Evolutionary conservation across 1,140 invertebrate species (phyloP).

Genomic region (Apis laboriosa): DNA sequence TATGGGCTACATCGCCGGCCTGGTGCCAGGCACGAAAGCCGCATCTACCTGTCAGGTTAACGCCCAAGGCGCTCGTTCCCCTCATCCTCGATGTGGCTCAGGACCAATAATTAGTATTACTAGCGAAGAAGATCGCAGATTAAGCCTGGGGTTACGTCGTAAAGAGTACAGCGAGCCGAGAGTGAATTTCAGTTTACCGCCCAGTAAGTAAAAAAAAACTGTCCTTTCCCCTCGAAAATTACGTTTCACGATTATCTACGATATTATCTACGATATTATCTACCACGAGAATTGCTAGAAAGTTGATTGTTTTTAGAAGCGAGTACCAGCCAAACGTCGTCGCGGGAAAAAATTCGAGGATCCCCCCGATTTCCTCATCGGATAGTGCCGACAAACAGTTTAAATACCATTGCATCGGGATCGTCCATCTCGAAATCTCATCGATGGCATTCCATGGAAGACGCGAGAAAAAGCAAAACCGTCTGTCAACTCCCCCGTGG

Average conservation of each 20-base stretch:
- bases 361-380: conserved; percentile 88
- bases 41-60: conserved; percentile 78
- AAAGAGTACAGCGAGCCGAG: conserved; percentile 80
- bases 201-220: conserved; percentile 64
- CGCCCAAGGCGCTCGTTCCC: conserved; percentile 76
- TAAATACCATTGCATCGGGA: conserved; percentile 79
- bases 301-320: conserved; percentile 41
- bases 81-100: conserved; percentile 76
- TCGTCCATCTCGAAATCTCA: conserved; percentile 60
- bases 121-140: conserved; percentile 76
- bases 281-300: too few relatives aligned
- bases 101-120: conserved; percentile 79
- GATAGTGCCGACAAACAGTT: conserved; percentile 85
- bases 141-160: conserved; percentile 73
- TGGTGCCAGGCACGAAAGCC: conserved; percentile 84
- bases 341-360: conserved; percentile 79
- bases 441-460: conserved; percentile 84
- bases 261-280: too few relatives aligned
- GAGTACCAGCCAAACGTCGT: conserved; percentile 71
- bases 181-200: conserved; percentile 85
- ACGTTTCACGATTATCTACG: too few relatives aligned
- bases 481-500: conserved; percentile 58
- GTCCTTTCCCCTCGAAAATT: neutral
- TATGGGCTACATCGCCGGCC: conserved; percentile 86
- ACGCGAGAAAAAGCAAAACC: conserved; percentile 78